Base-by-base conservation (phyloP, 2,113 vertebrate genomes). In the Galeopterus variegatus region DNA sequence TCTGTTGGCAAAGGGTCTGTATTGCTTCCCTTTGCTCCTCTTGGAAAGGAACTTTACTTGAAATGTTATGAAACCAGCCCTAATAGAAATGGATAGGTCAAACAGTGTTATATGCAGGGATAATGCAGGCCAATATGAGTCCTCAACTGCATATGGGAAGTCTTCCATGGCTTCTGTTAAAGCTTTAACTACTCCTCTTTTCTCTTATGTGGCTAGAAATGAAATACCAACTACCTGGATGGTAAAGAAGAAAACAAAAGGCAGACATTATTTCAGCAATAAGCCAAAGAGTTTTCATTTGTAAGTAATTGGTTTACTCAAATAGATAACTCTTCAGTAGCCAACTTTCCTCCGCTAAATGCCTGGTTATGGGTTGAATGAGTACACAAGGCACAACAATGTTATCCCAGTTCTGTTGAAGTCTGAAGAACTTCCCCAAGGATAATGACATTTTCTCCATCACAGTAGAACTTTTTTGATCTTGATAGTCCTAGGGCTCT, bases 171-270 rank as follows among this genome's bases (percentile, higher is more conserved):
- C 2, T 80, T 73, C 90, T 79, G 56, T 67, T 95, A 89, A 92
- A 72, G 10, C 3, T 64, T 96, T 92, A n/a, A n/a, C 92, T 85
- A 41, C 28, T 80, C 11, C 7, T 21, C 2, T 73, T 82, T 97
- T 82, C 17, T 79, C 33, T 82, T 94, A 24, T 6, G 8, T 79
- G 7, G 14, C 83, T 75, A 79, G 33, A 92, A 96, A 93, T 88
- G 24, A 54, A 58, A 94, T 36, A 92, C 1, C 4, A 93, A 75
- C 50, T 94, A 85, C 10, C 8, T 85, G 48, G 21, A 76, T 60
- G 14, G 13, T n/a, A 75, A 87, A 83, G 8, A 92, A 80, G 21
- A 93, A 79, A 10, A 93, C 64, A 92, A 92, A 95, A 92, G n/a
- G 50, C 10, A 94, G 24, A 45, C 8, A 79, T 60, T 88, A 85